Evolutionary conservation across 2,888 invertebrate species (phyloP).

Genomic region (Rosalia funebris): DNA sequence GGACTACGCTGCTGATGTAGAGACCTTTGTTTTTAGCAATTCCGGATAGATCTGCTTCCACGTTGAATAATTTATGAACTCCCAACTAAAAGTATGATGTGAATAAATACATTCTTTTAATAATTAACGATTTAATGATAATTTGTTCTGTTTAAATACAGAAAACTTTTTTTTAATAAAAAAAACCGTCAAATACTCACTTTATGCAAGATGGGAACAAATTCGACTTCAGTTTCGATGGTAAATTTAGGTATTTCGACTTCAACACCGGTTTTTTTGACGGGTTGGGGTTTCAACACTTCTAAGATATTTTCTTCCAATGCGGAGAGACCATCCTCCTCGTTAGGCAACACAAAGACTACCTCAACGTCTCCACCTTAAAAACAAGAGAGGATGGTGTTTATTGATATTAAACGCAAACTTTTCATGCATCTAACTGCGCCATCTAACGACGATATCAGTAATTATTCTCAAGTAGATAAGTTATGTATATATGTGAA

Average conservation of each 20-base stretch:
- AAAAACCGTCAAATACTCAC: constrained; percentile 33
- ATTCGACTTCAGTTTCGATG: constrained; percentile 41
- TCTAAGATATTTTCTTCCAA: constrained; percentile 36
- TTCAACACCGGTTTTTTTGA: constrained; percentile 34
- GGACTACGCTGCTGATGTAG: constrained; percentile 53
- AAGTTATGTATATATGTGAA: too few relatives aligned
- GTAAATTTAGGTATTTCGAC: constrained; percentile 48
- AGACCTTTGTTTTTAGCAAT: constrained; percentile 45
- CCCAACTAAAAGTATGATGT: constrained; percentile 42
- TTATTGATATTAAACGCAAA: too few relatives aligned
- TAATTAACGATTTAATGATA: too few relatives aligned
- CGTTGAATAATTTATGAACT: constrained; percentile 40
- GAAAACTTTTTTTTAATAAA: too few relatives aligned
- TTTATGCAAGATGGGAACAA: constrained; percentile 44
- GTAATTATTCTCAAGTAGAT: too few relatives aligned
- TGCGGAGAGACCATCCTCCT: constrained; percentile 42
- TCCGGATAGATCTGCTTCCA: constrained; percentile 50
- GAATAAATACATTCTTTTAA: neutral
- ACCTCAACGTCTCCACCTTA: constrained; percentile 44
- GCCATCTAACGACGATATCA: too few relatives aligned
- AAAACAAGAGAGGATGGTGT: too few relatives aligned
- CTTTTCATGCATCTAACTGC: too few relatives aligned
- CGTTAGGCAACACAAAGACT: constrained; percentile 49
- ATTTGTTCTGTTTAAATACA: too few relatives aligned
- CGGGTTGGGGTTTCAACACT: constrained; percentile 25